Conservation (phyloP, 2,113 vertebrate genomes). For the Corythornis cristatus region DNA sequence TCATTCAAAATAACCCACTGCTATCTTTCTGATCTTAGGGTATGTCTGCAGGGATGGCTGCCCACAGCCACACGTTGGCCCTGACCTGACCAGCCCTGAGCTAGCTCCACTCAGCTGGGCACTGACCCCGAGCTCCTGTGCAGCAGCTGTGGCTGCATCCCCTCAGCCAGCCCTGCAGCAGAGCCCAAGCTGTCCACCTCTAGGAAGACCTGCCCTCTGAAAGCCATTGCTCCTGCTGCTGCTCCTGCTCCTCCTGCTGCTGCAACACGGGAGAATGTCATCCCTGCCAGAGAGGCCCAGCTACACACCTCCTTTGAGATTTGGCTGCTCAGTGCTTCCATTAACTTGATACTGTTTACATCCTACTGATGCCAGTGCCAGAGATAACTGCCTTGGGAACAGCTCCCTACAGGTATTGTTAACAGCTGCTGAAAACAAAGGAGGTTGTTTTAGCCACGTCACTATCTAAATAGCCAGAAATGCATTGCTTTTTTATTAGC, state of each 20-base stretch:
- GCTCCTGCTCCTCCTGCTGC: not conserved
- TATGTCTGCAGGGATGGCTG: not conserved
- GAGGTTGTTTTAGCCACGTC: conserved; percentile 51
- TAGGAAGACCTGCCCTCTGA: not conserved
- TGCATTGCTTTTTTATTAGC: not conserved
- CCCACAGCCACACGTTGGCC: not conserved
- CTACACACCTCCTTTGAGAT: not conserved
- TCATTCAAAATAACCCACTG: not conserved
- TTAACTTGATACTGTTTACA: conserved; percentile 61
- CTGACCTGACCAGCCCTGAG: not conserved
- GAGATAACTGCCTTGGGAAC: conserved; percentile 66
- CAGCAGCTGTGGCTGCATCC: not conserved
- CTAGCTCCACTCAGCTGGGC: not conserved
- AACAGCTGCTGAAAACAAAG: conserved; percentile 64
- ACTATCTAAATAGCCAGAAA: conserved; percentile 50
- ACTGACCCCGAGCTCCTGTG: not conserved
- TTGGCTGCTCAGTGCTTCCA: conserved; percentile 37
- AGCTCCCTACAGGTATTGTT: conserved; percentile 52
- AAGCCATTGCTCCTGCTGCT: not conserved
- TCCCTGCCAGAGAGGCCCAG: not conserved
- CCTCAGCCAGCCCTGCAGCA: accelerated
- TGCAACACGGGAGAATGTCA: not conserved
- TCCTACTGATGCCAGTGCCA: not conserved
- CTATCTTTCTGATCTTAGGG: conserved; percentile 21
- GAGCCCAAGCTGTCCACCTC: not conserved